Conservation (phyloP, 2,113 vertebrate genomes). For the Labeo catla region DNA sequence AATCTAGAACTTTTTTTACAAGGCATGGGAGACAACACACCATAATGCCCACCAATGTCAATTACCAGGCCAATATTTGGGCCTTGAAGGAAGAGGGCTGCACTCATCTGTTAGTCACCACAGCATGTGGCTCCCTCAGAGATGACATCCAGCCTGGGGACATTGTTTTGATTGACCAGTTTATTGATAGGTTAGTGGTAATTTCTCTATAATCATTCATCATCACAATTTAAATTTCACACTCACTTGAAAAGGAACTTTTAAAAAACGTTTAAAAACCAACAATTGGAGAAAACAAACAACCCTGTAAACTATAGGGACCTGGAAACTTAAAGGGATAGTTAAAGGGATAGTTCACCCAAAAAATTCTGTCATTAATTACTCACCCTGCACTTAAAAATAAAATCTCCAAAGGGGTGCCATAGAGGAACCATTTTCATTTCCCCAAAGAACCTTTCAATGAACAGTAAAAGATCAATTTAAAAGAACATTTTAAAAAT, state of each 20-base stretch:
- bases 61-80: slow-evolving; percentile 97
- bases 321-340: too few relatives aligned
- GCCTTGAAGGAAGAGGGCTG: slow-evolving; percentile 91
- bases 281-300: not conserved
- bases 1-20: not conserved
- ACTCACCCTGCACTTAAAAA: too few relatives aligned
- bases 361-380: too few relatives aligned
- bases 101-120: slow-evolving; percentile 90
- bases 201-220: not conserved
- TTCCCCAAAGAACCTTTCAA: too few relatives aligned
- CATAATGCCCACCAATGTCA: slow-evolving; percentile 91
- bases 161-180: slow-evolving; percentile 93
- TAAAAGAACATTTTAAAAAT: too few relatives aligned
- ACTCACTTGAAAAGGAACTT: not conserved
- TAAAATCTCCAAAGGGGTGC: too few relatives aligned
- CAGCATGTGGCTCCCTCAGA: slow-evolving; percentile 91
- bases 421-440: too few relatives aligned
- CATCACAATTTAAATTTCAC: not conserved
- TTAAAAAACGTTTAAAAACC: not conserved
- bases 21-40: slow-evolving; percentile 94
- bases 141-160: slow-evolving; percentile 97
- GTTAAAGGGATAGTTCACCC: too few relatives aligned
- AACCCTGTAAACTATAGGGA: too few relatives aligned
- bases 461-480: too few relatives aligned
- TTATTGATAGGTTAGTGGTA: slow-evolving; percentile 88